A percentile compares a stretch with the other conserved stretches of the same genome.
These are phyloP conservation scores for Chironomus striatipennis DNA, from an alignment of 1,140 invertebrate genomes.

Conservation along the genomic window DNA sequence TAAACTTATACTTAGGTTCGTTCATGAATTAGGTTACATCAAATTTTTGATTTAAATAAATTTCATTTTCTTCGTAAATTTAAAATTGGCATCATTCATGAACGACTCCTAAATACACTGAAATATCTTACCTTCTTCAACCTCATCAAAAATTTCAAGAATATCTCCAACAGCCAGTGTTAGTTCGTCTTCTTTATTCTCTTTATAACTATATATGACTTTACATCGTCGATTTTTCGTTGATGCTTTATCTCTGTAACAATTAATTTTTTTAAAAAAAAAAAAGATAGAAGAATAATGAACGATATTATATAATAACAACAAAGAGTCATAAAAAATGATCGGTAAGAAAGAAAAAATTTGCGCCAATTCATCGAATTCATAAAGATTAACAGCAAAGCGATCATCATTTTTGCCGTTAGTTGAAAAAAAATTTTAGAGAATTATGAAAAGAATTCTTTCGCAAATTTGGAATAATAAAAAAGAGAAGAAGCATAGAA, in stretches of 20 bases:
- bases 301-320: not conserved
- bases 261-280: no score
- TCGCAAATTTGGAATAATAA: not conserved
- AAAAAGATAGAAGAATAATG: not conserved
- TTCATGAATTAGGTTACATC: no score
- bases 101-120: no score
- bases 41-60: no score
- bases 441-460: not conserved
- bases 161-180: constrained; percentile 75
- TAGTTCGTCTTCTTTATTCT: constrained; percentile 86
- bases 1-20: no score
- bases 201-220: constrained; percentile 85
- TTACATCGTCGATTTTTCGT: constrained; percentile 56
- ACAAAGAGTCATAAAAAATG: not conserved
- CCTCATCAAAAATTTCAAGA: constrained; percentile 80
- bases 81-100: no score
- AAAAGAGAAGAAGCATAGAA: not conserved
- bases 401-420: not conserved
- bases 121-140: constrained; percentile 36
- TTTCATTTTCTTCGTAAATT: no score
- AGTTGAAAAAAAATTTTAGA: not conserved
- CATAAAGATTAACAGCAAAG: constrained; percentile 15
- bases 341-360: not conserved
- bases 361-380: not conserved
- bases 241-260: constrained; percentile 42